Conservation (phyloP, 2,888 invertebrate genomes). For the Harpalus rubripes region DNA sequence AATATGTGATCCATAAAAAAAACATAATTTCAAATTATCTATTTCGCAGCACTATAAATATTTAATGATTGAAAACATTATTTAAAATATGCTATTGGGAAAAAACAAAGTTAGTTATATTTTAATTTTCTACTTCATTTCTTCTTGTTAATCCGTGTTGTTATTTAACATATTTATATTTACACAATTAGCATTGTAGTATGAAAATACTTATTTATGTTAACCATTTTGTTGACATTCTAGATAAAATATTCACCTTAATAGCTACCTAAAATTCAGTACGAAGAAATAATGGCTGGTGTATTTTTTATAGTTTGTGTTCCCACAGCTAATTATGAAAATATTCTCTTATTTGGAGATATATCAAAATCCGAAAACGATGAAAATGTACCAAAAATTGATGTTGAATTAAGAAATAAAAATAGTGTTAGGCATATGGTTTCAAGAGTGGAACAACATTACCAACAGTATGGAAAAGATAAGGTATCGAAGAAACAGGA, state of each 20-base stretch:
- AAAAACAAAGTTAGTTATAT: background rate
- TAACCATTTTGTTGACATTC: conserved; percentile 41
- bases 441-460: conserved; percentile 44
- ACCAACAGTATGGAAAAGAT: conserved; percentile 57
- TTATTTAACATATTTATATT: conserved; percentile 1
- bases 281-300: conserved; percentile 74
- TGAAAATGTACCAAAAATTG: conserved; percentile 75
- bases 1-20: no score
- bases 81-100: no score
- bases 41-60: no score
- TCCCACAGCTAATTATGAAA: conserved; percentile 85
- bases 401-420: conserved; percentile 76
- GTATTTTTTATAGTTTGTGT: conserved; percentile 85
- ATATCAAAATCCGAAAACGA: conserved; percentile 68
- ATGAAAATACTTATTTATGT: conserved; percentile 2
- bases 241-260: background rate
- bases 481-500: conserved; percentile 74
- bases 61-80: no score
- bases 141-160: background rate
- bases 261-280: conserved; percentile 7
- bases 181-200: background rate
- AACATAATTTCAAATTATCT: no score
- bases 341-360: conserved; percentile 79
- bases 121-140: background rate
- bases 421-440: conserved; percentile 52